Evolutionary conservation across 2,888 invertebrate species (phyloP), one percentile per base, ranked within the genome.

Genomic region (Aphrophora alni): DNA sequence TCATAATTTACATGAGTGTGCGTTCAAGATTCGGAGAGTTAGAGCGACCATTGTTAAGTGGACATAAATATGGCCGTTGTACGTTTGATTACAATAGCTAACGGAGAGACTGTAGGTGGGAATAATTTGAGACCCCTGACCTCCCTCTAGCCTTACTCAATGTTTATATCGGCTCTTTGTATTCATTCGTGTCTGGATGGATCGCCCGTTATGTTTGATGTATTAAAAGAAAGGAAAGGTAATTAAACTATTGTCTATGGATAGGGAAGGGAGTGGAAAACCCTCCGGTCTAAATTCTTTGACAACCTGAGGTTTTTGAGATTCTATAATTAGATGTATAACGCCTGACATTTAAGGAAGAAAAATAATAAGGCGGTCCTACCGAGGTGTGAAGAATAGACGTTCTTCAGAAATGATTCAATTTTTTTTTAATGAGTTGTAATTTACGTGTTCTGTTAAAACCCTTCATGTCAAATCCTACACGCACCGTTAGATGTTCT

Each of bases 61-160:
- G 21, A 59, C 59, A 59, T 59, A 59, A 59, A 59, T 59, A 59
- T 59, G 44, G 44, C 44, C 44, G 44, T 17, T 44, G 44, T 44
- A 44, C 44, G 44, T 1, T 59, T 59, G 21, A 21, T n/a, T 59
- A 59, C 59, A 59, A 59, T 59, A 59, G 21, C 59, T 59, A 59
- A 59, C 59, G 59, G 59, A 59, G 8, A 44, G 59, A 2, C 59
- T 21, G 59, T 59, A 59, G 59, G 59, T 59, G 59, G 59, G 59
- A 59, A 59, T 59, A 59, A 59, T 59, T 59, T 21, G 59, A 59
- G 59, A 59, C 59, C 59, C 59, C 59, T 59, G 59, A 59, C 59
- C 59, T 59, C 59, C 59, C 59, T 59, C 59, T 59, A 7, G 59
- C 59, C 59, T 59, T 3, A 21, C 59, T 59, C 59, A 59, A 59